These are phyloP conservation scores for Pocillopora grandis DNA, from an alignment of 92 coral and sea anemone genomes.

Conservation along the genomic window DNA sequence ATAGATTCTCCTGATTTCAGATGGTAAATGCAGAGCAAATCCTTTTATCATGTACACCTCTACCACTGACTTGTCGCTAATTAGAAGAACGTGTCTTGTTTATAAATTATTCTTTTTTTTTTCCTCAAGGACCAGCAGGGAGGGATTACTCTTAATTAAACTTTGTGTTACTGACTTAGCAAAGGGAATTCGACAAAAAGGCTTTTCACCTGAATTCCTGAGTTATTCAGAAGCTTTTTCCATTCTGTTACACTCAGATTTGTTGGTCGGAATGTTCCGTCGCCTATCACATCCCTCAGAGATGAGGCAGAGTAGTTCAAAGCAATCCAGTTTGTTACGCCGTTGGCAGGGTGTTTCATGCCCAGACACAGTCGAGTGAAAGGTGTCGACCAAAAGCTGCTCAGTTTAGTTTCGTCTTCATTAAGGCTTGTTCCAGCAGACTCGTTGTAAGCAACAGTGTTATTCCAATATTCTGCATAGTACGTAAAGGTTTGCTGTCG, in stretches of 20 bases:
- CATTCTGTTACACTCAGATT: constrained; percentile 39
- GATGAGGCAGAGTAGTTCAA: constrained; percentile 30
- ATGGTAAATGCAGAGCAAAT: too few species aligned
- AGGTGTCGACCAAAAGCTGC: constrained; percentile 66
- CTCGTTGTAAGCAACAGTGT: constrained; percentile 27
- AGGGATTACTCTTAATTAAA: too few species aligned
- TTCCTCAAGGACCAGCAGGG: too few species aligned
- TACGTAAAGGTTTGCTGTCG: constrained; percentile 65
- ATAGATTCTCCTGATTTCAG: too few species aligned
- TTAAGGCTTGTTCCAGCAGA: constrained; percentile 40
- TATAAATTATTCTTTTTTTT: too few species aligned
- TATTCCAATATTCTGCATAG: constrained; percentile 52
- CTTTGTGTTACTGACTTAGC: too few species aligned
- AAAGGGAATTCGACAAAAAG: too few species aligned
- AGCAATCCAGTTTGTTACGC: constrained; percentile 50
- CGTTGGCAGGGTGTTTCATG: constrained; percentile 43
- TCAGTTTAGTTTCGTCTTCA: constrained; percentile 56
- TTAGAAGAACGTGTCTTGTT: too few species aligned
- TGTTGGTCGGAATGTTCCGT: constrained; percentile 30
- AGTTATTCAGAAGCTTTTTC: constrained; percentile 53
- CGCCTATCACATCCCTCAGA: constrained; percentile 45
- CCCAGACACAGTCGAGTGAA: constrained; percentile 67
- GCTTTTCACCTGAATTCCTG: constrained; percentile 54
- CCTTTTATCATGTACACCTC: too few species aligned
- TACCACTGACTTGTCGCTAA: too few species aligned